Base-by-base conservation (phyloP, 2,888 invertebrate genomes). In the Drosophila mayaguana region DNA sequence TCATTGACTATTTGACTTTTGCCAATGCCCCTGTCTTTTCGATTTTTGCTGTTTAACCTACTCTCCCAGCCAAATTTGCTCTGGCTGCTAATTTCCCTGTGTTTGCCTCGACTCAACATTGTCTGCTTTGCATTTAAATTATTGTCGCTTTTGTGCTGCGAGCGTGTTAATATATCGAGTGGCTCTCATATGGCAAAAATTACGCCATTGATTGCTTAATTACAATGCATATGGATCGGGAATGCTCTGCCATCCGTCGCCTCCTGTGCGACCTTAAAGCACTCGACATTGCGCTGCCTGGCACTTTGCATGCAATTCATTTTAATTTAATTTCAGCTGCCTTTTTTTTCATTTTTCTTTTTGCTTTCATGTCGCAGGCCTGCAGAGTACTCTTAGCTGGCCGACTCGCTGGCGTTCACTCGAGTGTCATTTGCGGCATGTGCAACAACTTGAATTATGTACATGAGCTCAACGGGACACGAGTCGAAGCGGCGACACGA, bases 381-480 rank as follows among this genome's bases (percentile, higher is more conserved):
- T 50, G 48, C 32, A 71, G 78, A 89, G 84, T 67, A 83, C 89
- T 72, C 84, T 87, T 71, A 65, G 56, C 77, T 57, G 72, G 65
- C 69, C 73, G 42, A 57, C 66, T 34, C 48, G 46, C 54, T 63
- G 75, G 70, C 64, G 65, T 65, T 51, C 46, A 48, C 73, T 81
- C 61, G 74, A 81, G 78, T 79, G 81, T 78, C 78, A 79, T 83
- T 72, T 81, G 81, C 48, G 85, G 90, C 84, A 84, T 89, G 84
- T 89, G 84, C 84, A 84, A 89, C 84, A 89, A 85, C 84, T 84
- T 84, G 84, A 84, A 89, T 89, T 84, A 84, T 89, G 90, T 72
- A 89, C 90, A 89, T 71, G 88, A 89, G 80, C 56, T 50, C 60
- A 38, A 64, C 87, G 72, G 28, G 53, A 46, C 62, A 53, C 63